Evolutionary conservation across 2,797 vertebrate genomes (phyloP).

Genomic region (Pangasius krempfi): DNA sequence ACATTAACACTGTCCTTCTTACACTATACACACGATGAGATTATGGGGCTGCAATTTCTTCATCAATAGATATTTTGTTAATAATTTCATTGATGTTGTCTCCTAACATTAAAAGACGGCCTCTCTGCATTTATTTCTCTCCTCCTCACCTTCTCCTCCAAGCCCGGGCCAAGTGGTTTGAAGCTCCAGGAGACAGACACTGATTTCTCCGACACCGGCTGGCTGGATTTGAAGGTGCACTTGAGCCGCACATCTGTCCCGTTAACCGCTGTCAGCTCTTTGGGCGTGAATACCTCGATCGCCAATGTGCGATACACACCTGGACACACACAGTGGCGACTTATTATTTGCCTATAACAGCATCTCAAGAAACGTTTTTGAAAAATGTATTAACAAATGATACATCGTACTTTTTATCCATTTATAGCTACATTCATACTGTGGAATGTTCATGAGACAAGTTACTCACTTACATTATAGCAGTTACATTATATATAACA

Average conservation of each 20-base stretch:
- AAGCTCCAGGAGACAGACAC: constrained; percentile 85
- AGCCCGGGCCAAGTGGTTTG: constrained; percentile 68
- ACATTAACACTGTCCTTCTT: neutral
- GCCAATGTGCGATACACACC: constrained; percentile 70
- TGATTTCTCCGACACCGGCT: constrained; percentile 50
- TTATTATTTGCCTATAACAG: too few species aligned
- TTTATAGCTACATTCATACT: neutral
- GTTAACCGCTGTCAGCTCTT: constrained; percentile 80
- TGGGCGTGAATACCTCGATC: constrained; percentile 77
- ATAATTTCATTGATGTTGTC: neutral
- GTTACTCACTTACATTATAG: neutral
- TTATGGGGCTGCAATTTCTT: neutral
- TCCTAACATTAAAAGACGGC: neutral
- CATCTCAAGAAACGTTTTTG: too few species aligned
- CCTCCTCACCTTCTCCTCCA: constrained; percentile 77
- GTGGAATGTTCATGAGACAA: neutral
- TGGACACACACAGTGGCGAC: constrained; percentile 53
- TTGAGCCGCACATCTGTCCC: constrained; percentile 84
- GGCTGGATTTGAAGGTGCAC: constrained; percentile 85
- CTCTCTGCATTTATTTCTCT: neutral
- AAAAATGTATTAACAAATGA: too few species aligned
- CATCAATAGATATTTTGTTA: neutral
- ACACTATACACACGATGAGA: neutral
- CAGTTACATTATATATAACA: too few species aligned
- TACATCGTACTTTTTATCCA: neutral